phyloP scores from a whole-genome alignment of 2,888 invertebrate genomes.

The Tillus elongatus region DNA sequence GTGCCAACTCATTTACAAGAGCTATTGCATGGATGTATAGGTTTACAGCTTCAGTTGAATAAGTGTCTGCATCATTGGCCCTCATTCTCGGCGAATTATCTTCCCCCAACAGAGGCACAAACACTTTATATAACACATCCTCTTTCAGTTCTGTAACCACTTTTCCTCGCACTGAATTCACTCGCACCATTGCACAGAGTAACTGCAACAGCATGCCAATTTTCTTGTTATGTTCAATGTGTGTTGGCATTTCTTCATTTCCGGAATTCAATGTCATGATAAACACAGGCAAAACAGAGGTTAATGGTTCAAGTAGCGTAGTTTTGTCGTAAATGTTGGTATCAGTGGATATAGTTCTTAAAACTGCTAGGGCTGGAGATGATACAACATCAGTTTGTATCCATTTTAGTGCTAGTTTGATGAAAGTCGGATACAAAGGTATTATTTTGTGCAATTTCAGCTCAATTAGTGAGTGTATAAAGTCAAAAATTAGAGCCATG shows the following conservation, averaged over 20 bases:
- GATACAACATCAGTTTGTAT: slow-evolving; percentile 42
- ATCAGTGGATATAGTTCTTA: slow-evolving; percentile 37
- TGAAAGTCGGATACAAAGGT: slow-evolving; percentile 39
- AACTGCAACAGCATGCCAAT: slow-evolving; percentile 44
- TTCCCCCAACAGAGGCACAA: slow-evolving; percentile 38
- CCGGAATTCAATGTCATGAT: slow-evolving; percentile 36
- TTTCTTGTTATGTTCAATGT: slow-evolving; percentile 36
- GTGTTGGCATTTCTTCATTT: slow-evolving; percentile 25
- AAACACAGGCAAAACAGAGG: slow-evolving; percentile 39
- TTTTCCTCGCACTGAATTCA: slow-evolving; percentile 26
- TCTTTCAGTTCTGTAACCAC: slow-evolving; percentile 39
- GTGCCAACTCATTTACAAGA: slow-evolving; percentile 43
- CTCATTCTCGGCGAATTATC: slow-evolving; percentile 23
- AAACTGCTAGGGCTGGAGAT: slow-evolving; percentile 40
- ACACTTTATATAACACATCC: slow-evolving; percentile 37
- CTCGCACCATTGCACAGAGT: slow-evolving; percentile 41
- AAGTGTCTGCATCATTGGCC: slow-evolving; percentile 26
- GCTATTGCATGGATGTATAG: slow-evolving; percentile 45
- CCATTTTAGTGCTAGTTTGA: slow-evolving; percentile 44
- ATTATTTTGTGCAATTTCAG: slow-evolving; percentile 38
- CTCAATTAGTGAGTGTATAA: slow-evolving; percentile 42
- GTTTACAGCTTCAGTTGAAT: slow-evolving; percentile 38
- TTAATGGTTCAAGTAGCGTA: slow-evolving; percentile 16
- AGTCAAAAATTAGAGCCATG: slow-evolving; percentile 44
- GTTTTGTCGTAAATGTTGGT: neutral